Conservation (phyloP, 2,888 invertebrate species). For the Orchesellides sinensis region DNA sequence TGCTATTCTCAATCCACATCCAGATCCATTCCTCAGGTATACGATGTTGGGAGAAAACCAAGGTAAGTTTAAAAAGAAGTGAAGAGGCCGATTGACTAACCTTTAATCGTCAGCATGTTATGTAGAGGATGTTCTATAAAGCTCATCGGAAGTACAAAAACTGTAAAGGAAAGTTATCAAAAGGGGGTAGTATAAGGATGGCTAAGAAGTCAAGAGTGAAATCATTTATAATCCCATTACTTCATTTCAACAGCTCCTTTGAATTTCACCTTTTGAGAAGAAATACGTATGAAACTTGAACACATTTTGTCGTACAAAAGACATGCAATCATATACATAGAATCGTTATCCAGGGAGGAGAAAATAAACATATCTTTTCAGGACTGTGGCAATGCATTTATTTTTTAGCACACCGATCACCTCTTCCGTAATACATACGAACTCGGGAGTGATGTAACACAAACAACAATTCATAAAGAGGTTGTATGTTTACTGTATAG, state of each 20-base stretch:
- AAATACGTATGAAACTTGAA: slow-evolving; percentile 37
- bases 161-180: background rate
- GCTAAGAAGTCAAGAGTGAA: slow-evolving; percentile 40
- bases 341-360: background rate
- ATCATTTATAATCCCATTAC: slow-evolving; percentile 65
- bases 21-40: slow-evolving; percentile 69
- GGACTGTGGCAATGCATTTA: background rate
- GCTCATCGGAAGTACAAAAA: background rate
- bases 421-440: no score
- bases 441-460: no score
- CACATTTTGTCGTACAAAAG: background rate
- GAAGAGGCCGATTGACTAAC: background rate
- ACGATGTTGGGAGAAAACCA: slow-evolving; percentile 70
- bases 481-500: slow-evolving; percentile 15
- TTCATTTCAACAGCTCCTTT: slow-evolving; percentile 59
- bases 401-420: no score
- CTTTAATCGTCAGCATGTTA: background rate
- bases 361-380: background rate
- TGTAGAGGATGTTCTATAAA: background rate
- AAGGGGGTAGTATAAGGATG: background rate
- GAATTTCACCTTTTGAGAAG: slow-evolving; percentile 35
- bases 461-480: no score
- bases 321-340: background rate
- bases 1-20: slow-evolving; percentile 71
- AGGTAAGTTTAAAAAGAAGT: slow-evolving; percentile 61